These are phyloP conservation scores for Cyclura pinguis DNA, from an alignment of 2,797 vertebrate genomes.

Conservation along the genomic window DNA sequence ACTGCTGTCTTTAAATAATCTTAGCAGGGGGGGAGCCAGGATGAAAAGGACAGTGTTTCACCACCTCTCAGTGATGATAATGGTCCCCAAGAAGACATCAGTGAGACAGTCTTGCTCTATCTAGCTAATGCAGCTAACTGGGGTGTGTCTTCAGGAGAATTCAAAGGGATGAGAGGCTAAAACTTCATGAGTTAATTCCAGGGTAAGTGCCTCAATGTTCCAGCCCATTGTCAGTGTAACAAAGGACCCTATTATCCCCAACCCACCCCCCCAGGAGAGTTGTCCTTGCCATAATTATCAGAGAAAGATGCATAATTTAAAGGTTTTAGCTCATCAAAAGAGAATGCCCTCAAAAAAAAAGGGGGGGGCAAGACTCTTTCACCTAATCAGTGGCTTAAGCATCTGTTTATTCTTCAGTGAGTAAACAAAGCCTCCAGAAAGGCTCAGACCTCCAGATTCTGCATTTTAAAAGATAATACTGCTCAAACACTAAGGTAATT, in stretches of 20 bases:
- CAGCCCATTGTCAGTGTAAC: slow-evolving; percentile 45
- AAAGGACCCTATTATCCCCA: slow-evolving; percentile 51
- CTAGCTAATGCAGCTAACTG: slow-evolving; percentile 48
- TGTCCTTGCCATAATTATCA: slow-evolving; percentile 65
- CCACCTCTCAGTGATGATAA: slow-evolving; percentile 12
- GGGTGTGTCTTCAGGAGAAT: slow-evolving; percentile 49
- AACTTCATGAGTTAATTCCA: slow-evolving; percentile 42
- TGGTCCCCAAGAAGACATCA: slow-evolving; percentile 18
- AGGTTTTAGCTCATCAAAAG: slow-evolving; percentile 68
- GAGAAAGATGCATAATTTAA: slow-evolving; percentile 62
- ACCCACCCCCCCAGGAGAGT: slow-evolving; percentile 22
- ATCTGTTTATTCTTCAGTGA: slow-evolving; percentile 68
- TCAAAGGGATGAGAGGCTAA: slow-evolving; percentile 55
- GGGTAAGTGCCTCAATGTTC: slow-evolving; percentile 46
- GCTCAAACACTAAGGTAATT: slow-evolving; percentile 42
- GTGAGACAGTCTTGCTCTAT: slow-evolving; percentile 18
- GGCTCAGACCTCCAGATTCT: slow-evolving; percentile 20
- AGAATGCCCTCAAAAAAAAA: slow-evolving; percentile 41
- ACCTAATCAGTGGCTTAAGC: slow-evolving; percentile 71
- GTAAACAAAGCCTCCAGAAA: slow-evolving; percentile 66
- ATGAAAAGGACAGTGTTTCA: slow-evolving; percentile 33
- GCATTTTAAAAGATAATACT: slow-evolving; percentile 43
- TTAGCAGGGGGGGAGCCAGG: slow-evolving; percentile 51
- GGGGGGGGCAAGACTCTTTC: slow-evolving; percentile 44
- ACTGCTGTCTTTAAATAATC: slow-evolving; percentile 39